Percentiles rank a stretch among this genome's conserved stretches.
Evolutionary conservation across 2,797 vertebrate genomes (phyloP).

Genomic region (Cynodonichthys magdalenae): DNA sequence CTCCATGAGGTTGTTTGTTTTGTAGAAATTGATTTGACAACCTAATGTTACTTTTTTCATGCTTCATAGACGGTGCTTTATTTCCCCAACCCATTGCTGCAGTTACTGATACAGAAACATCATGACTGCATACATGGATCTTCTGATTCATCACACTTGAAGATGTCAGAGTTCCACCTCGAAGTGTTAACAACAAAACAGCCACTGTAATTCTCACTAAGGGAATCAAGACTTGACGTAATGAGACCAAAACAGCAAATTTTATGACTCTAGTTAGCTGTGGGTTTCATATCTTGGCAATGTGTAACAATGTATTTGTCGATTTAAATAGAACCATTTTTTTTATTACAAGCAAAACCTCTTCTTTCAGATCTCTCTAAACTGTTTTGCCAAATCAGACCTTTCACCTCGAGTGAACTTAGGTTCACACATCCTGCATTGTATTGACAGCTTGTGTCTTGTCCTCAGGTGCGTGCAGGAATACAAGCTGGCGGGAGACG

Average conservation of each 20-base stretch:
- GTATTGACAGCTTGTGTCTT: constrained; percentile 36
- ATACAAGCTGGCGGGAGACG: constrained; percentile 92
- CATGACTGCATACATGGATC: not conserved
- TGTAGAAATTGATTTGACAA: not conserved
- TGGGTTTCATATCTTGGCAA: too few species aligned
- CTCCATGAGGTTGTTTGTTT: not conserved
- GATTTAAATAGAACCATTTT: too few species aligned
- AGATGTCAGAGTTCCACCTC: constrained; percentile 2
- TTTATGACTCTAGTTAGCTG: not conserved
- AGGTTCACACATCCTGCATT: constrained; percentile 35
- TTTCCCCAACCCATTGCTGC: constrained; percentile 1
- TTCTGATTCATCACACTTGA: constrained; percentile 3
- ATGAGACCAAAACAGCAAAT: not conserved
- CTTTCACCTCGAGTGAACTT: constrained; percentile 43
- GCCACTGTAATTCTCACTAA: constrained; percentile 5
- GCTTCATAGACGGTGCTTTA: constrained; percentile 1
- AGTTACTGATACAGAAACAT: not conserved
- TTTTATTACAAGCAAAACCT: too few species aligned
- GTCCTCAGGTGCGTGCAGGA: constrained; percentile 93
- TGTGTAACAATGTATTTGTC: not conserved
- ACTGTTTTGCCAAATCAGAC: too few species aligned
- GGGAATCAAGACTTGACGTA: constrained; percentile 13
- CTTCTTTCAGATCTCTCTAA: too few species aligned
- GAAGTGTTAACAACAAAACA: constrained; percentile 11
- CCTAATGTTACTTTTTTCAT: not conserved